phyloP scores from a whole-genome alignment of 2,888 invertebrate genomes.

The Deilephila porcellus region DNA sequence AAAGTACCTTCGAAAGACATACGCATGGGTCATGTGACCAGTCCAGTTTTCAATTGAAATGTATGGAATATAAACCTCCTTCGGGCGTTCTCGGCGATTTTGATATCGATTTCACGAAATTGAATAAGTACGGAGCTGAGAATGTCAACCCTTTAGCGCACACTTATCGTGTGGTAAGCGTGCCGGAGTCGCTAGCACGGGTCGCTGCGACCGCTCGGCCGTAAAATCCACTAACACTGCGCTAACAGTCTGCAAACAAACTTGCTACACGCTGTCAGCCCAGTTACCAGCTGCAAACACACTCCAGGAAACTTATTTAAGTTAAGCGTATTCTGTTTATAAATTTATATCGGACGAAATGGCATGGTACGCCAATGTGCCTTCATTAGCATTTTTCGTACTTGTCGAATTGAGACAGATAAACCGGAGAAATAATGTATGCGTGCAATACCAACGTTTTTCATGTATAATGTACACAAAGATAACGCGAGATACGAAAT shows the following conservation, averaged over 20 bases:
- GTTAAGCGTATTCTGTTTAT: slow-evolving; percentile 44
- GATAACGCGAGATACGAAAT: slow-evolving; percentile 2
- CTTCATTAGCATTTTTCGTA: background rate
- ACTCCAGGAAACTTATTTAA: slow-evolving; percentile 48
- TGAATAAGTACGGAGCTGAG: background rate
- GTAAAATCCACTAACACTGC: slow-evolving; percentile 54
- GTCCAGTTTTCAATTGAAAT: background rate
- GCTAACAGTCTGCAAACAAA: slow-evolving; percentile 46
- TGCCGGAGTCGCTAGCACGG: background rate
- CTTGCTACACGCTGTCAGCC: slow-evolving; percentile 48
- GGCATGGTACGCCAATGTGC: background rate
- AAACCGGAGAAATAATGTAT: slow-evolving; percentile 28
- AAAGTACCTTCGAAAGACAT: no score
- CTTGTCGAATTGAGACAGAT: slow-evolving; percentile 26
- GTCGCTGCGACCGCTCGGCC: slow-evolving; percentile 38
- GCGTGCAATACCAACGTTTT: slow-evolving; percentile 9
- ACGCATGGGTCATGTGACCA: background rate
- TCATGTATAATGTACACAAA: slow-evolving; percentile 19
- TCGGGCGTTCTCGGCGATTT: background rate
- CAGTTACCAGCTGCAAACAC: slow-evolving; percentile 46
- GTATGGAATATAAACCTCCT: background rate
- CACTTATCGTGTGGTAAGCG: slow-evolving; percentile 27
- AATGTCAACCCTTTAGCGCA: slow-evolving; percentile 2
- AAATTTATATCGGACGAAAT: slow-evolving; percentile 16
- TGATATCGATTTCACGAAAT: background rate